Conservation (phyloP, 35 echinoderm and acorn worm genomes). For the Strongylocentrotus purpuratus region DNA sequence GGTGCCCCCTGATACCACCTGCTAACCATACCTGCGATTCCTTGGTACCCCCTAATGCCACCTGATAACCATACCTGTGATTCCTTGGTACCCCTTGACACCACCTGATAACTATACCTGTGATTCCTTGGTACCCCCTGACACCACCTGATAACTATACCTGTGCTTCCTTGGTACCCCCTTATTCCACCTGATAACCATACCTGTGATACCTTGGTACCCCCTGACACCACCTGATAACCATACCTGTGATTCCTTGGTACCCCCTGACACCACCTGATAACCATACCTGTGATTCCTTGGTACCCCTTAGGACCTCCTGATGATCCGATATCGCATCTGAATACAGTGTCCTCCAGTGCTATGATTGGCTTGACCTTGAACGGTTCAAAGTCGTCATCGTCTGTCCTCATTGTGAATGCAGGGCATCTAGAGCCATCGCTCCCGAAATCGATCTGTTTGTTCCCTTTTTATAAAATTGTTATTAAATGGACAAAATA, state of each 20-base stretch:
- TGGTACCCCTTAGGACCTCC: conserved; percentile 82
- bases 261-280: too few relatives aligned
- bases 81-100: too few relatives aligned
- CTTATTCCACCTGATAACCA: neutral
- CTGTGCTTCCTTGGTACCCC: too few relatives aligned
- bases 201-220: conserved; percentile 60
- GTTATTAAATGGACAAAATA: neutral
- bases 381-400: neutral
- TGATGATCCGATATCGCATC: conserved; percentile 65
- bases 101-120: too few relatives aligned
- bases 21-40: too few relatives aligned
- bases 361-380: neutral
- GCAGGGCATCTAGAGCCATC: neutral
- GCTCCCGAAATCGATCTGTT: conserved; percentile 59
- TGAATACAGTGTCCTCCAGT: conserved; percentile 39
- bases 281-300: conserved; percentile 77
- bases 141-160: too few relatives aligned
- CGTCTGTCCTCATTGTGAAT: neutral
- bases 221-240: too few relatives aligned
- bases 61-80: too few relatives aligned
- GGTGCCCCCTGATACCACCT: too few relatives aligned
- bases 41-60: too few relatives aligned
- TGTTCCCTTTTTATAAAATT: neutral
- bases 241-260: too few relatives aligned
- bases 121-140: too few relatives aligned